Base-by-base conservation (phyloP, 2,888 invertebrate genomes). In the Hoplodrina ambigua region DNA sequence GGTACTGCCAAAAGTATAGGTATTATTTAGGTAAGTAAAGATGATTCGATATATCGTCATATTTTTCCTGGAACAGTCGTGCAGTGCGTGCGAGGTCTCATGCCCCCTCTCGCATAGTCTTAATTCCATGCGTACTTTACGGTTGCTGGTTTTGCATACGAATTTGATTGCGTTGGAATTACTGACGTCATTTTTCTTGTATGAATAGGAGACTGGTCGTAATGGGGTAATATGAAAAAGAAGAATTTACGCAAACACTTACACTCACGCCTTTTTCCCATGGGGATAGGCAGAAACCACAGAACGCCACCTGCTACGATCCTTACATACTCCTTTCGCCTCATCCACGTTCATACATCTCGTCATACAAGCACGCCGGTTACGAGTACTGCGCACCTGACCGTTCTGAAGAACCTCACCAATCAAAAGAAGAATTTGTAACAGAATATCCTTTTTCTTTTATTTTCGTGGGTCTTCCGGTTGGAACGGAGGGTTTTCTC, bases 81-180 rank as follows among this genome's bases (percentile, higher is more conserved):
- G n/a, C 4, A 41, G 30, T 65, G 56, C 75, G 70, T 78, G 82
- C 70, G 19, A 69, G 55, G 57, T 7, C 57, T 69, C 79, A 80
- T 65, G 74, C 59, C 54, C 41, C 20, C 54, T 49, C 37, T 13
- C 4, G 15, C 49, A 46, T 19, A 60, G 52, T 67, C 58, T 55
- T 50, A 44, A 69, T 69, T 53, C 65, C 25, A 46, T 49, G 53
- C 33, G 49, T 44, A 52, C 15, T 25, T 44, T 54, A 30, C 46
- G 25, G 50, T 58, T 15, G 19, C 60, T 52, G 13, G 75, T 61
- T 61, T 61, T 62, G 81, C 57, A 81, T 76, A 76, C 52, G 33
- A 77, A 77, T 69, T 58, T 19, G 25, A 10, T 61, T 76, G 64
- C 46, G 50, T 17, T 57, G 49, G 50, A 54, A 64, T 50, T 25